Percentiles rank a stretch among this genome's conserved stretches.
Conservation (phyloP, 2,797 vertebrate genomes). For the Hyperoplus lanceolatus region DNA sequence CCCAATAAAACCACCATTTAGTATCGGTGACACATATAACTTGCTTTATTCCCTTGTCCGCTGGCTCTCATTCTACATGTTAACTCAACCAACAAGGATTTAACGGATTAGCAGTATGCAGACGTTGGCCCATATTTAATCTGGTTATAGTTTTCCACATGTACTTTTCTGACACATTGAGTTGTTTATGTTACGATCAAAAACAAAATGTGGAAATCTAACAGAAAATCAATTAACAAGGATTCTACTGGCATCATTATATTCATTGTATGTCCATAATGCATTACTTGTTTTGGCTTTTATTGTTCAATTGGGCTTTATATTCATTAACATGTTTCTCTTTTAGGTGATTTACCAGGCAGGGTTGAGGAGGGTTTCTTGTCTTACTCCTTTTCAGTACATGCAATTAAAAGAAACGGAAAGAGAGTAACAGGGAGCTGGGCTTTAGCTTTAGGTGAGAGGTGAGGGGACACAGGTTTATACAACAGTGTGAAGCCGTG, state of each 20-base stretch:
- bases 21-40: background rate
- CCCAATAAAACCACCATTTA: background rate
- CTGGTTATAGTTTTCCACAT: background rate
- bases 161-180: background rate
- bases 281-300: background rate
- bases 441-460: slow-evolving; percentile 58
- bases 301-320: background rate
- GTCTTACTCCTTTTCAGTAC: background rate
- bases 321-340: background rate
- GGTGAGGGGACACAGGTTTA: slow-evolving; percentile 55
- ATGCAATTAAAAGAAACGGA: background rate
- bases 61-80: background rate
- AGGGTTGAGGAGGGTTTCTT: background rate
- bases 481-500: slow-evolving; percentile 24
- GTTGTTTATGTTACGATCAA: too few species aligned
- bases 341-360: background rate
- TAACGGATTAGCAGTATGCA: too few species aligned
- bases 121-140: background rate
- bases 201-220: too few species aligned
- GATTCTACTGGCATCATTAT: background rate
- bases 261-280: background rate
- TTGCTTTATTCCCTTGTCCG: background rate
- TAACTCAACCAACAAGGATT: background rate
- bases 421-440: background rate
- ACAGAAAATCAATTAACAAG: too few species aligned